These are phyloP conservation scores for Mustela nigripes DNA, from an alignment of 2,113 vertebrate species.

Conservation along the genomic window DNA sequence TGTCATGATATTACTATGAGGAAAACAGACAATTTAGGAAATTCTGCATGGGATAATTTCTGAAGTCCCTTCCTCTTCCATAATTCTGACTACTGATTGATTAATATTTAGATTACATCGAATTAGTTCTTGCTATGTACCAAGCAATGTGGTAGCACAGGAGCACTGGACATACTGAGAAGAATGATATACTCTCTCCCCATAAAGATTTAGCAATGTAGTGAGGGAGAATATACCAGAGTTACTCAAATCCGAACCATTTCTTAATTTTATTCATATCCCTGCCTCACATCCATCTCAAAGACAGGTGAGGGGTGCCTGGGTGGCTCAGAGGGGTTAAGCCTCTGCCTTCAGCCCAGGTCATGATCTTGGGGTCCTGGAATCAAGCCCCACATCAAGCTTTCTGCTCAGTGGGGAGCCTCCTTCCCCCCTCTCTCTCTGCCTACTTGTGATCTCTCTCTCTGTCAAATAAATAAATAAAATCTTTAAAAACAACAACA, in stretches of 20 bases:
- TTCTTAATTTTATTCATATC: neutral
- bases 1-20: neutral
- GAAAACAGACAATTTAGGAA: neutral
- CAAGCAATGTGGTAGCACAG: neutral
- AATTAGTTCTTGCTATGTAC: neutral
- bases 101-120: neutral
- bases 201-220: neutral
- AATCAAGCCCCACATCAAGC: no score
- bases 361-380: no score
- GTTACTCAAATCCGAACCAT: neutral
- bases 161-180: neutral
- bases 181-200: neutral
- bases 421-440: no score
- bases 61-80: neutral
- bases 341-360: no score
- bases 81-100: neutral
- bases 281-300: neutral
- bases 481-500: neutral
- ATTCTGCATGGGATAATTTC: neutral
- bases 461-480: no score
- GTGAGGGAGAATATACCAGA: neutral
- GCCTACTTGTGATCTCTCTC: no score
- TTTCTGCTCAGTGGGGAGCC: no score
- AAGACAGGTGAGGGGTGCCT: neutral
- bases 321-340: no score